phyloP scores from a whole-genome alignment of 1,140 invertebrate genomes.

The Sinonovacula constricta region DNA sequence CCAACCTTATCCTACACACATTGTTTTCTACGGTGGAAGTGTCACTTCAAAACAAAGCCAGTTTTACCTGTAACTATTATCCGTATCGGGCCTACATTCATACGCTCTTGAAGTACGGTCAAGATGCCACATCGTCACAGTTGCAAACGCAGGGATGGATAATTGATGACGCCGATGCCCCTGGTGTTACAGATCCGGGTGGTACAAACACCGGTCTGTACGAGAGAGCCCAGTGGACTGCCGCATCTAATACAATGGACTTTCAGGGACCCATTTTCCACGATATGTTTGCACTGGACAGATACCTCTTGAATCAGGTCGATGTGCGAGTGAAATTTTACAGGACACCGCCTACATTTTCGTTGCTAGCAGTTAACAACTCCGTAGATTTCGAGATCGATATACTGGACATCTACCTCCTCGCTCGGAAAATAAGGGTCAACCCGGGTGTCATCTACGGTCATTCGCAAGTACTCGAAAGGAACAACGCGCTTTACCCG shows the following conservation, averaged over 20 bases:
- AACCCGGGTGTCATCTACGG: no score
- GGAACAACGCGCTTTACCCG: no score
- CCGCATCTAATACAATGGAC: constrained; percentile 14
- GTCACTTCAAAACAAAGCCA: constrained; percentile 43
- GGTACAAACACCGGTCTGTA: constrained; percentile 21
- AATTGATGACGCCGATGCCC: neutral
- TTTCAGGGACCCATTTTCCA: constrained; percentile 35
- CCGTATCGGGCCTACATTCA: constrained; percentile 35
- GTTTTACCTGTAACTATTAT: constrained; percentile 35
- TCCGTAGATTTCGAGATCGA: constrained; percentile 17
- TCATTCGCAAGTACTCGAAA: no score
- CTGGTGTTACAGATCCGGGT: neutral
- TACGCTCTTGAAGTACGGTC: neutral
- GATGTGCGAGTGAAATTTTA: constrained; percentile 47
- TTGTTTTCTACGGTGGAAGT: constrained; percentile 49
- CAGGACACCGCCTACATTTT: constrained; percentile 34
- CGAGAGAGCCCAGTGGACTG: constrained; percentile 5
- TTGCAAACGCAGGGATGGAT: neutral
- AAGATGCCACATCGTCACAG: neutral
- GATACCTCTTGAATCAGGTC: constrained; percentile 46
- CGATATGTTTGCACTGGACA: constrained; percentile 26
- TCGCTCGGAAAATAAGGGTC: constrained; percentile 26
- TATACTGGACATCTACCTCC: constrained; percentile 31
- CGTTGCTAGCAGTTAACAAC: constrained; percentile 15
- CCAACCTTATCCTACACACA: constrained; percentile 50